phyloP scores from a whole-genome alignment of 2,888 invertebrate genomes.

The Hymenopus coronatus region DNA sequence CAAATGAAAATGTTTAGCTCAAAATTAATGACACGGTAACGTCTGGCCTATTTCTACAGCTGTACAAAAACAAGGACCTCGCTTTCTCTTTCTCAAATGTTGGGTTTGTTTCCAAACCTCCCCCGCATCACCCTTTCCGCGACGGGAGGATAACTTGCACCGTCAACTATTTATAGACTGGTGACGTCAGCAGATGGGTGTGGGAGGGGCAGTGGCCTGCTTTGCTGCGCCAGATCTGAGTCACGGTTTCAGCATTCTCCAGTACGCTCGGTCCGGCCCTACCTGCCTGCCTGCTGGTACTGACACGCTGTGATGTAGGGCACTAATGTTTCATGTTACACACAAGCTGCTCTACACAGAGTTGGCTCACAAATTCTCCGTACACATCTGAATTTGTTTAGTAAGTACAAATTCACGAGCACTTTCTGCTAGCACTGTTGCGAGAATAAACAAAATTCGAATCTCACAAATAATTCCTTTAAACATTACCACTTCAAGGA shows the following conservation, averaged over 20 bases:
- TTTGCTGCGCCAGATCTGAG: neutral
- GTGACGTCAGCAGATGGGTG: constrained; percentile 8
- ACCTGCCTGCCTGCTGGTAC: neutral
- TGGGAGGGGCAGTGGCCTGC: constrained; percentile 3
- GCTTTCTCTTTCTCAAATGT: neutral
- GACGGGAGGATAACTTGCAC: neutral
- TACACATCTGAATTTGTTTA: too few species aligned
- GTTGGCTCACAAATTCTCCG: too few species aligned
- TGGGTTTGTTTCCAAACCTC: neutral
- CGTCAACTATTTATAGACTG: neutral
- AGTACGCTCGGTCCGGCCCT: neutral
- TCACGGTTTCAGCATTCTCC: neutral
- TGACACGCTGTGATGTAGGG: neutral
- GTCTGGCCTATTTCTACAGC: neutral
- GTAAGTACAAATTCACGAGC: too few species aligned
- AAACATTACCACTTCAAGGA: too few species aligned
- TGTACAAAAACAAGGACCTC: neutral
- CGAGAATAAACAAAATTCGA: too few species aligned
- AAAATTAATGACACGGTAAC: neutral
- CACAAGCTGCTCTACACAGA: too few species aligned
- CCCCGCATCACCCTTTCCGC: too few species aligned
- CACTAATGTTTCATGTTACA: neutral
- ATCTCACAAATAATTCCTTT: too few species aligned
- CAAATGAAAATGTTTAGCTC: too few species aligned
- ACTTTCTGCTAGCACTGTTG: too few species aligned